These are phyloP conservation scores for Probaryconus sp. DNA, from an alignment of 1,140 invertebrate species.

Conservation along the genomic window DNA sequence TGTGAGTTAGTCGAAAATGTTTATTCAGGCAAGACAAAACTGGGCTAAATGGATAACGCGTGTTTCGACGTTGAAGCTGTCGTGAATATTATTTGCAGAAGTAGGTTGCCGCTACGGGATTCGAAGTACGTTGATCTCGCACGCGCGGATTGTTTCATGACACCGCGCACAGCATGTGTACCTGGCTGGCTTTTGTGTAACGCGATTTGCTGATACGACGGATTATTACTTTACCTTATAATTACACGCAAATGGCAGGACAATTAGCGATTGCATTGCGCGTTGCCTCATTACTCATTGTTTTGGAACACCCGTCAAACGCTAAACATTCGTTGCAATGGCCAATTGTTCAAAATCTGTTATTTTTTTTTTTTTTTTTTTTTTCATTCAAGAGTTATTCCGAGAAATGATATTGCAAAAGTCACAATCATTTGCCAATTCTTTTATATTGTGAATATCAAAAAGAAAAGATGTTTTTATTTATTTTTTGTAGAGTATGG, in stretches of 20 bases:
- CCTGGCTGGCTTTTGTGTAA: neutral
- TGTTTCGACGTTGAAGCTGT: constrained; percentile 46
- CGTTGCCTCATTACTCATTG: constrained; percentile 4
- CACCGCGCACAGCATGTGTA: constrained; percentile 3
- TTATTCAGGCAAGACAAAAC: constrained; percentile 58
- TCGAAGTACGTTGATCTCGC: constrained; percentile 54
- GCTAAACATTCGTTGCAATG: neutral
- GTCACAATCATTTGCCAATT: too few species aligned
- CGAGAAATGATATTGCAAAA: neutral
- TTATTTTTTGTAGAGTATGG: neutral
- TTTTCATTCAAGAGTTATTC: too few species aligned
- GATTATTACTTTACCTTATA: constrained; percentile 22
- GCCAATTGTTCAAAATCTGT: too few species aligned
- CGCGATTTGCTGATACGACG: constrained; percentile 24
- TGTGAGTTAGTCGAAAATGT: too few species aligned
- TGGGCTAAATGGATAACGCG: constrained; percentile 58
- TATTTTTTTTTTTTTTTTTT: too few species aligned
- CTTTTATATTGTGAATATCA: too few species aligned
- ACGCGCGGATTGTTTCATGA: constrained; percentile 26
- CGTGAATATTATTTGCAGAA: constrained; percentile 41
- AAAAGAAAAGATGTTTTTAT: neutral
- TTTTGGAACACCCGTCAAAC: neutral
- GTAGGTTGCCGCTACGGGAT: constrained; percentile 63
- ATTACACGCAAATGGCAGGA: constrained; percentile 14
- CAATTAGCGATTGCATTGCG: neutral